These are phyloP conservation scores for Labroides dimidiatus DNA, from an alignment of 2,797 vertebrate genomes.

Conservation along the genomic window DNA sequence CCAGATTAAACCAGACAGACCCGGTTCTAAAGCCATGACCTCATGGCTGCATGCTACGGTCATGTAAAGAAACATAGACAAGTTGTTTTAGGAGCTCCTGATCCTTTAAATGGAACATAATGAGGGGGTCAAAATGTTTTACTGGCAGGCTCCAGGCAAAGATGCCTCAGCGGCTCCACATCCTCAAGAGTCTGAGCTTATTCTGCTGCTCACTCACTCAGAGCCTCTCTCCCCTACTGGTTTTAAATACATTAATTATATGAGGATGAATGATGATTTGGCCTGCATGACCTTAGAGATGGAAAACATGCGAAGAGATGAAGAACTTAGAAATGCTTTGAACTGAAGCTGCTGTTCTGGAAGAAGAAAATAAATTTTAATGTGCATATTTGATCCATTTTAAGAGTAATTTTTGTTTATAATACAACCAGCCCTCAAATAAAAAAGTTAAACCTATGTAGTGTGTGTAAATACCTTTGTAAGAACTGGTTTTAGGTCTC, in stretches of 20 bases:
- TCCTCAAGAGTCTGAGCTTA: slow-evolving; percentile 57
- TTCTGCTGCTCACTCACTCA: slow-evolving; percentile 57
- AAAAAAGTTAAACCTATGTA: slow-evolving; percentile 8
- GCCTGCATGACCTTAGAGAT: slow-evolving; percentile 59
- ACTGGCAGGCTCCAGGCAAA: slow-evolving; percentile 67
- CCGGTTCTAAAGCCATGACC: slow-evolving; percentile 58
- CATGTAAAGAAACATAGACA: slow-evolving; percentile 65
- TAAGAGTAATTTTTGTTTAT: not conserved
- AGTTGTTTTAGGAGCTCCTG: slow-evolving; percentile 77
- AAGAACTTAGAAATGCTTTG: slow-evolving; percentile 22
- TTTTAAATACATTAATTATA: slow-evolving; percentile 73
- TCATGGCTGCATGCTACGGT: slow-evolving; percentile 60
- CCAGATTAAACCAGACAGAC: slow-evolving; percentile 73
- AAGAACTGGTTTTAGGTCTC: not conserved
- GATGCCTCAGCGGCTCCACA: slow-evolving; percentile 69
- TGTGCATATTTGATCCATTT: not conserved
- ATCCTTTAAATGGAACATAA: slow-evolving; percentile 75
- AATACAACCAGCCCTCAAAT: not conserved
- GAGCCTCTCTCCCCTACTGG: slow-evolving; percentile 45
- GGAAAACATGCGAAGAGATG: slow-evolving; percentile 58
- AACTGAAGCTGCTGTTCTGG: slow-evolving; percentile 2
- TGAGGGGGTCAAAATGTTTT: slow-evolving; percentile 76
- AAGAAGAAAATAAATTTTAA: slow-evolving; percentile 1
- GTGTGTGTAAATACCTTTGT: not conserved
- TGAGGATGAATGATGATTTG: slow-evolving; percentile 45